A percentile compares a stretch with the other conserved stretches of the same genome.
Evolutionary conservation across 2,888 invertebrate species (phyloP).

Genomic region (Papilio protenor): DNA sequence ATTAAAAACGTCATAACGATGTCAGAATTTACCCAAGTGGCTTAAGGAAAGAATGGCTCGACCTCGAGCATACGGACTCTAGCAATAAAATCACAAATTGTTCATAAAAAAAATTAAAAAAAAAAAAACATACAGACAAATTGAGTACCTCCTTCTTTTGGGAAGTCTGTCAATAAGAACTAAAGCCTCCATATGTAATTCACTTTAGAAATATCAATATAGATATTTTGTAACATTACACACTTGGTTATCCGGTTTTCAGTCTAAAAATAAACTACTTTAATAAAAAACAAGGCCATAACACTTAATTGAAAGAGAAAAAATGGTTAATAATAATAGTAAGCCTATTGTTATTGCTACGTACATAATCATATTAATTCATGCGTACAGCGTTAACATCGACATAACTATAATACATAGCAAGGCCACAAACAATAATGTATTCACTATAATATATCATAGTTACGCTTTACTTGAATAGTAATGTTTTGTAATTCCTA

Average conservation of each 20-base stretch:
- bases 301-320: neutral
- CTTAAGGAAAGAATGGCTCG: too few species aligned
- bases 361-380: neutral
- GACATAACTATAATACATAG: neutral
- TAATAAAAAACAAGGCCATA: neutral
- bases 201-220: neutral
- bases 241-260: neutral
- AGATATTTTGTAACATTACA: neutral
- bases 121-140: too few species aligned
- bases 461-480: constrained; percentile 10
- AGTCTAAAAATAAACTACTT: neutral
- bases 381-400: neutral
- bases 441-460: neutral
- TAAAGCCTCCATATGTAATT: neutral
- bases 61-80: too few species aligned
- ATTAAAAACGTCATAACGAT: too few species aligned
- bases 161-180: too few species aligned
- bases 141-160: too few species aligned
- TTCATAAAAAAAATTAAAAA: too few species aligned
- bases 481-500: constrained; percentile 5
- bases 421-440: neutral
- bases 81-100: neutral
- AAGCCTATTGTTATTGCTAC: neutral
- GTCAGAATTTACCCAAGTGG: too few species aligned
- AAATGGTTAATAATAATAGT: neutral